Conservation (phyloP, 2,113 vertebrate species). For the Spea bombifrons region DNA sequence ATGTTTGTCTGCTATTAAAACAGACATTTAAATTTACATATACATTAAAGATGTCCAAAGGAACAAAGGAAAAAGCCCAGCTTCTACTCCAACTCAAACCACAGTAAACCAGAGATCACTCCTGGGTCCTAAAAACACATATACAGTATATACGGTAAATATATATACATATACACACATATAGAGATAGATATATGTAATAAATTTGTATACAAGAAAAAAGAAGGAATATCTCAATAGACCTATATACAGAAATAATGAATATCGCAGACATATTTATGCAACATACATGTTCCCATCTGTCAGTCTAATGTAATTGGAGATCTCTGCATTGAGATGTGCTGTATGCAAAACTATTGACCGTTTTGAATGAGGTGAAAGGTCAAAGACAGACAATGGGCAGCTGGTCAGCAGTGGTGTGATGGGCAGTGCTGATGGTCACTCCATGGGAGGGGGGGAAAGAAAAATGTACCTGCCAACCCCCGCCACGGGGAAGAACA, state of each 20-base stretch:
- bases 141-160: too few relatives aligned
- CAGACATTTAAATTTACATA: too few relatives aligned
- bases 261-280: too few relatives aligned
- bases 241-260: neutral
- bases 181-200: neutral
- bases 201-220: neutral
- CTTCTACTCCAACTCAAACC: too few relatives aligned
- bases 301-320: too few relatives aligned
- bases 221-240: neutral
- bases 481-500: neutral
- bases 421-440: slow-evolving; percentile 29
- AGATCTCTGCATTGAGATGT: neutral
- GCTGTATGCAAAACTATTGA: neutral
- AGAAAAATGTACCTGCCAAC: neutral
- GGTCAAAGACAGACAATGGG: slow-evolving; percentile 18
- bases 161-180: neutral
- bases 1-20: too few relatives aligned
- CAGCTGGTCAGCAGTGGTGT: slow-evolving; percentile 15
- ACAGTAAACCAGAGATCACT: too few relatives aligned
- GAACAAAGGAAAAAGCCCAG: too few relatives aligned
- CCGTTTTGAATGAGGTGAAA: neutral
- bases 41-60: too few relatives aligned
- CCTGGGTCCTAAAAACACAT: too few relatives aligned
- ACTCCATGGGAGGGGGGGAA: slow-evolving; percentile 15
- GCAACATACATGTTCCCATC: too few relatives aligned